A percentile compares a stretch with the other conserved stretches of the same genome.
These are phyloP conservation scores for Mandrillus leucophaeus DNA, from an alignment of 2,113 vertebrate species.

Conservation along the genomic window DNA sequence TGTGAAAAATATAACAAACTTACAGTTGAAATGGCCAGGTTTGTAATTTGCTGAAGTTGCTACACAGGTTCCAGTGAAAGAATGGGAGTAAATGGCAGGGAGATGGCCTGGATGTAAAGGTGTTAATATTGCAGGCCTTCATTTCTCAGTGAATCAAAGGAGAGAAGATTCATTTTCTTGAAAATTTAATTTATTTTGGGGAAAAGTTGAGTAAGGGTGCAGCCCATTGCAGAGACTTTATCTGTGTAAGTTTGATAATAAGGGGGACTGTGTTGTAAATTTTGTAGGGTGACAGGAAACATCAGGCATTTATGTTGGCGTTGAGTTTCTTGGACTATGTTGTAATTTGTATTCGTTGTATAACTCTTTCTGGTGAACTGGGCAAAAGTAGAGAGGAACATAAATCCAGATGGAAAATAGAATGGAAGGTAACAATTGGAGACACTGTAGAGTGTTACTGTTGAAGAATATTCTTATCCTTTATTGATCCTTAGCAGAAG, in stretches of 20 bases:
- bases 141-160: background rate
- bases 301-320: background rate
- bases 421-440: background rate
- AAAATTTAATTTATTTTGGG: background rate
- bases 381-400: background rate
- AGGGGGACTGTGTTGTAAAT: background rate
- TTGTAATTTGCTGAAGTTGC: background rate
- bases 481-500: background rate
- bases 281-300: background rate
- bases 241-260: background rate
- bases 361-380: background rate
- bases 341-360: background rate
- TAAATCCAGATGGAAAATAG: background rate
- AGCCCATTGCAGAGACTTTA: background rate
- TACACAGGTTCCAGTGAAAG: background rate
- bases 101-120: background rate
- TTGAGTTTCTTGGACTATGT: background rate
- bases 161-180: background rate
- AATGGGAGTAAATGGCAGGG: background rate
- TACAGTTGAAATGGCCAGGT: background rate
- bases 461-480: background rate
- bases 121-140: background rate
- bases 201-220: background rate
- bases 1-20: background rate
- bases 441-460: background rate